phyloP scores from a whole-genome alignment of 2,113 vertebrate genomes.

The Lanius collurio region DNA sequence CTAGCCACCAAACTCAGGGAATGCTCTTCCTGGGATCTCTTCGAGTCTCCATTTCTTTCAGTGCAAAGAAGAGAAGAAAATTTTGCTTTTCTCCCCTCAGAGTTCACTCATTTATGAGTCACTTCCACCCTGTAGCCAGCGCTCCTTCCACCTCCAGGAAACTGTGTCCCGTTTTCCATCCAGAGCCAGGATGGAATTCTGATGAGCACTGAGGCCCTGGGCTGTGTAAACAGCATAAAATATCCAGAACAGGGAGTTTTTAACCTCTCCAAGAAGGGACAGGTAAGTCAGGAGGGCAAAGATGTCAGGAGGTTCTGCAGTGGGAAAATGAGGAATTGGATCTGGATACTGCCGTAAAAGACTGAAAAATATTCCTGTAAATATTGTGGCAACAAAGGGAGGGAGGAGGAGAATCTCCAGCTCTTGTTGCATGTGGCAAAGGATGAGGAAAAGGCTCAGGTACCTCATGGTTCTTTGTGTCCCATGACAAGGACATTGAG shows the following conservation, averaged over 20 bases:
- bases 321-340: neutral
- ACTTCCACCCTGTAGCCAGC: neutral
- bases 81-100: neutral
- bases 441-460: neutral
- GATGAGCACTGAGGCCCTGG: rapidly evolving
- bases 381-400: neutral
- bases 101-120: rapidly evolving
- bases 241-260: neutral
- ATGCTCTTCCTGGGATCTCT: neutral
- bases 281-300: neutral
- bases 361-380: neutral
- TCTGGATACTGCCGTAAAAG: rapidly evolving
- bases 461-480: neutral
- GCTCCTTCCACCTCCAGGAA: neutral
- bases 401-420: neutral
- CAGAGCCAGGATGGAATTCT: neutral
- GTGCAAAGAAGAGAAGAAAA: neutral
- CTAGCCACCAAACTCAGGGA: neutral
- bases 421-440: neutral
- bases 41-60: neutral
- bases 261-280: neutral
- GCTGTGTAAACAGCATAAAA: neutral
- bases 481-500: neutral
- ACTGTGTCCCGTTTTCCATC: rapidly evolving
- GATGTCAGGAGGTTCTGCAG: neutral